Base-by-base conservation (phyloP, 2,113 vertebrate genomes). In the Apus apus region DNA sequence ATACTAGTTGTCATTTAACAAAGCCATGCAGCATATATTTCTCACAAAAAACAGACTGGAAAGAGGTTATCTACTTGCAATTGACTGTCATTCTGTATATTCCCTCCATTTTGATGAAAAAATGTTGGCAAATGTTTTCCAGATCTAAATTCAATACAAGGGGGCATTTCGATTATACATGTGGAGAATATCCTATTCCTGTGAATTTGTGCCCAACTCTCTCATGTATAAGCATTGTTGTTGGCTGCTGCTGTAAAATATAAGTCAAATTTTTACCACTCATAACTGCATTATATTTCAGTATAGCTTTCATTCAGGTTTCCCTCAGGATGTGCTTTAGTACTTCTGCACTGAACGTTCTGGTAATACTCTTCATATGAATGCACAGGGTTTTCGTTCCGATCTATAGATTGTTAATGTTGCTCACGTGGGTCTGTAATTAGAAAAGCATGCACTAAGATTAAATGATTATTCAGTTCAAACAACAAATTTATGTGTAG, bases 231-330 rank as follows among this genome's bases (percentile, higher is more conserved):
- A 74, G 57, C 57, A 22, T 13, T 85, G 62, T n/a, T 70, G 40
- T 90, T 91, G 78, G 26, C 62, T 75, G n/a, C 57, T 93, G 48
- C 57, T 89, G 30, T 82, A 89, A 84, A 84, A 87, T 68, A 30
- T 3, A 76, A 83, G 22, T 32, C 54, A 68, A 77, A 72, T 34
- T 92, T 62, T 85, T 60, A 72, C 70, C 6, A 19, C 58, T 78
- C 15, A 2, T 81, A 65, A 57, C 66, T 82, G 27, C 53, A 11
- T 75, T 87, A 4, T 11, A 53, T 82, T 95, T 87, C 71, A 87
- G 57, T 64, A 23, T 34, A 81, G 45, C 34, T 89, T 93, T 78
- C 29, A 65, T 48, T 48, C 48, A 68, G 29, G 11, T 89, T 73
- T 76, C 46, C 58, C 40, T 15, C 18, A 65, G 50, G 54, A 46